Evolutionary conservation across 2,113 vertebrate species (phyloP), one percentile per base, ranked within the genome.

Genomic region (Sturnira hondurensis): DNA sequence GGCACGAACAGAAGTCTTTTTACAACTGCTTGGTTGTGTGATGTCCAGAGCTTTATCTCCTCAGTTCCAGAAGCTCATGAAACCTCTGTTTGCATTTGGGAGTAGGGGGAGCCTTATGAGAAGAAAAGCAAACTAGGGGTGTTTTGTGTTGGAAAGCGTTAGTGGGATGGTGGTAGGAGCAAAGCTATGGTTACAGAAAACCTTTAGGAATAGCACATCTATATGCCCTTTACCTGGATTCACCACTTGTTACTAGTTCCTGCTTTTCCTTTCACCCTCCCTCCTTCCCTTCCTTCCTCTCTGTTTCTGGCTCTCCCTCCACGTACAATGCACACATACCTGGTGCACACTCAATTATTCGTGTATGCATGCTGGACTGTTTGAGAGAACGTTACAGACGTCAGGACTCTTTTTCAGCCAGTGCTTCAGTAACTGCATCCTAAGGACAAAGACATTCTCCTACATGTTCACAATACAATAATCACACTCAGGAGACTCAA

Each of bases 1-100:
- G 85, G 58, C 41, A 24, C 26, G 65, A 86, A 92, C 85, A 93
- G 85, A 85, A 80, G 84, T 78, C 74, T 67, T 96, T 89, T 95
- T 52, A 85, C 22, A 96, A 89, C 33, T 95, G 22, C 5, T 61
- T 73, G 85, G 89, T 71, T 7, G 0, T 2, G 56, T 56, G 78
- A 65, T 93, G 65, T 52, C 74, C 74, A 91, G 56, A 97, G 89
- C 54, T 81, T 50, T 13, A 77, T 45, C 36, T 58, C 8, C 3
- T 91, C 58, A 17, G 38, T 58, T 95, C 94, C 50, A 92, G 47
- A 95, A 82, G 41, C 76, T 81, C 20, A 63, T 19, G 90, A 88
- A 63, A 20, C 9, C 28, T 19, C 2, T 81, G 45, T 67, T 81
- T 94, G 50, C 80, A 9, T 92, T 96, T 95, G 41, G 41, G 16